Evolutionary conservation across 2,888 invertebrate species (phyloP).

Genomic region (Phengaris arion): DNA sequence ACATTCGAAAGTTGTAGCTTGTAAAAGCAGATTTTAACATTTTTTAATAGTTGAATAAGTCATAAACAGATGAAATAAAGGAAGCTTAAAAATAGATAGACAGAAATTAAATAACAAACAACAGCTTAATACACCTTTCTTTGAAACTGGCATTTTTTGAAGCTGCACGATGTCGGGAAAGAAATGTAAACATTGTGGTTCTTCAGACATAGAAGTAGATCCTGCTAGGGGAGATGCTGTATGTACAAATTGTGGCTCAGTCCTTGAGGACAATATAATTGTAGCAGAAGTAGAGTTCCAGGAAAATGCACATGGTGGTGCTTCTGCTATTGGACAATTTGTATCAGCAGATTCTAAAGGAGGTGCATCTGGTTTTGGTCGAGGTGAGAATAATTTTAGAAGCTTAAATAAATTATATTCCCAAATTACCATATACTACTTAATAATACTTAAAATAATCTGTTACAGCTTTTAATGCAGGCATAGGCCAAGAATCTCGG

Average conservation of each 20-base stretch:
- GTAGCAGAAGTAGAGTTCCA: conserved; percentile 98
- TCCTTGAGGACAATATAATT: conserved; percentile 97
- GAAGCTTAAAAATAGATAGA: background rate
- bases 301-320: conserved; percentile 93
- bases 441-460: background rate
- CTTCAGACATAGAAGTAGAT: conserved; percentile 96
- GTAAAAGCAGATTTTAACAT: background rate
- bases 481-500: conserved; percentile 92
- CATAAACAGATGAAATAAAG: background rate
- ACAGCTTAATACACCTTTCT: background rate
- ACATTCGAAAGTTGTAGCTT: background rate
- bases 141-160: background rate
- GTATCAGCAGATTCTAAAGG: conserved; percentile 94
- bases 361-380: conserved; percentile 89
- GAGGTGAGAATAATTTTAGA: conserved; percentile 64
- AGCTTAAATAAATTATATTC: background rate
- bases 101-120: background rate
- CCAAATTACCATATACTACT: background rate
- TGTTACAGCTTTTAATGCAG: conserved; percentile 85
- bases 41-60: background rate
- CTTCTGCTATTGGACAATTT: conserved; percentile 94
- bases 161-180: conserved; percentile 75
- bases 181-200: conserved; percentile 92
- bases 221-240: conserved; percentile 96
- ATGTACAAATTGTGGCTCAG: conserved; percentile 97